A percentile compares a stretch with the other conserved stretches of the same genome.
Evolutionary conservation across 1,140 invertebrate species (phyloP).

Genomic region (Pomacea maculata): DNA sequence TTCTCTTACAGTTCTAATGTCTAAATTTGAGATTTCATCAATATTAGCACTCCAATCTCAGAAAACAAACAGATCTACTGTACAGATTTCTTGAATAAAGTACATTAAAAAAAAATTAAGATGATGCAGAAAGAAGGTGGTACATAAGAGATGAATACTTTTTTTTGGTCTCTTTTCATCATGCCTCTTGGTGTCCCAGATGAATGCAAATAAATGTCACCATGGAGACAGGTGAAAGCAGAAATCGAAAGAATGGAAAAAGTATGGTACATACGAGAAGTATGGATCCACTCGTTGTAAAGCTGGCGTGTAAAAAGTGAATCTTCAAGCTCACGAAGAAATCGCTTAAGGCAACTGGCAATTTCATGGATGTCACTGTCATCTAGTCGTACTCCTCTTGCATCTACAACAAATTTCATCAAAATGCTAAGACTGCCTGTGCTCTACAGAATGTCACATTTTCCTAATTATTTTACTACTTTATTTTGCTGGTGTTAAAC

Average conservation of each 20-base stretch:
- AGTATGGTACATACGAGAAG: conserved; percentile 57
- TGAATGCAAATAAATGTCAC: no score
- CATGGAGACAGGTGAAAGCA: no score
- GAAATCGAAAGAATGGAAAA: not conserved
- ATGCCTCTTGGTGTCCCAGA: no score
- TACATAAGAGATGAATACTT: no score
- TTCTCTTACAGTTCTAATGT: not conserved
- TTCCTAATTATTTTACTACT: no score
- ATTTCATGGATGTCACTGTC: conserved; percentile 87
- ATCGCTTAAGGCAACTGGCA: conserved; percentile 83
- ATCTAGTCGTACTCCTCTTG: conserved; percentile 82
- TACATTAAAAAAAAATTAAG: no score
- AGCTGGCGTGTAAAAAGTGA: conserved; percentile 66
- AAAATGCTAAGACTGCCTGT: not conserved
- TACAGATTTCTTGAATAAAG: no score
- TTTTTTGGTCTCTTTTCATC: no score
- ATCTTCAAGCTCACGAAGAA: conserved; percentile 74
- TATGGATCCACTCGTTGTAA: conserved; percentile 69
- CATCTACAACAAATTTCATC: conserved; percentile 69
- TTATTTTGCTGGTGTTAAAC: no score
- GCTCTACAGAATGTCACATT: no score
- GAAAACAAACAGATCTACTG: no score
- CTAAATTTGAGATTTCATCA: not conserved
- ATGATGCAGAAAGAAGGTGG: no score
- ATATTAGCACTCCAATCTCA: not conserved